Base-by-base conservation (phyloP, 2,797 vertebrate genomes). In the Argyrosomus regius region DNA sequence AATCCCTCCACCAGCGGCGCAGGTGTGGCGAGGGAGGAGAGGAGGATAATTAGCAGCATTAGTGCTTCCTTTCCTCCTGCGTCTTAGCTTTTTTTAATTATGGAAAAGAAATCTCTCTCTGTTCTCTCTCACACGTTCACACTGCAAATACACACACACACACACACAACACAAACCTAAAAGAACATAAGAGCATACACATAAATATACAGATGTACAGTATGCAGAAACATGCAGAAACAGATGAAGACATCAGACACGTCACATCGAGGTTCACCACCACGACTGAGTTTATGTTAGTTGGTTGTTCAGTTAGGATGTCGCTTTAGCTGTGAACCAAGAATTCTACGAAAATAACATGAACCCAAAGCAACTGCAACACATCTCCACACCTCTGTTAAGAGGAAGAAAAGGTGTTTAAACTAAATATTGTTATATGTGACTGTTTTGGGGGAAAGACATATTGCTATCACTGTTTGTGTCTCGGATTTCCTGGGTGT, bases 41-140 rank as follows among this genome's bases (percentile, higher is more conserved):
- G 77, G 71, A 87, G 50, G 52, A 76, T 91, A 90, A 93, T 93
- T 93, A 89, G 86, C 63, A 9, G 56, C 76, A 79, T 81, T 80
- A 87, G 81, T 79, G 69, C 78, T 90, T 81, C 61, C 71, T 89
- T 70, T 83, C 75, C 50, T 78, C 75, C 54, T 67, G 70, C 56
- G 24, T 80, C 45, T 81, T 64, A 48, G 58, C 39, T 62, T 78
- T 67, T 78, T 90, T 85, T 85, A 89, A 93, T 93, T 87, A 87
- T 72, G 46, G 81, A 43, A 84, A 81, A 75, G 24, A 67, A 78
- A 65, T 59, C 58, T 75, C 31, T 20, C 70, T 22, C 6, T 11
- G 3, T 14, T 3, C 31, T 26, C 14, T 1, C 31, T 13, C 31
- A 9, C 63, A 22, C 43, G 35, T 39, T 39, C 35, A 39, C 35